Evolutionary conservation across 2,113 vertebrate species (phyloP).

Genomic region (Scomber colias): DNA sequence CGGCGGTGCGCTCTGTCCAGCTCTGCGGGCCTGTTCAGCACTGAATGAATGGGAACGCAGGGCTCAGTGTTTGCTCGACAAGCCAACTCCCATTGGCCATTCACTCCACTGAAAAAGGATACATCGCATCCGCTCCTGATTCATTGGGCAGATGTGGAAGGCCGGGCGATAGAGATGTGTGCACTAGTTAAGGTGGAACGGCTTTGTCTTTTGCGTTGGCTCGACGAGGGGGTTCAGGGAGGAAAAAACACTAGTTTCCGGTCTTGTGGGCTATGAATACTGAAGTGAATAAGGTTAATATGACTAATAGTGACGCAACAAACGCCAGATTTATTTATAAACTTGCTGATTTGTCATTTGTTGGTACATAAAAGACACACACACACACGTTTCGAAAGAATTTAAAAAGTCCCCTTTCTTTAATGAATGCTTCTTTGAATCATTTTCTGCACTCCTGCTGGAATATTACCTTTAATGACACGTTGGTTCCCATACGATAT

Average conservation of each 20-base stretch:
- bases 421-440: neutral
- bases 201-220: slow-evolving; percentile 12
- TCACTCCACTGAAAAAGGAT: slow-evolving; percentile 84
- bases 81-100: slow-evolving; percentile 84
- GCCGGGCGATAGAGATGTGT: slow-evolving; percentile 73
- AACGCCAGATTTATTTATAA: slow-evolving; percentile 23
- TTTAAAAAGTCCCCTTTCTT: neutral
- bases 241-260: slow-evolving; percentile 52
- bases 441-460: neutral
- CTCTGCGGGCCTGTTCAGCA: slow-evolving; percentile 70
- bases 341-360: slow-evolving; percentile 9
- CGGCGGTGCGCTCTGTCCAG: slow-evolving; percentile 54
- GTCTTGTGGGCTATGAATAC: slow-evolving; percentile 65
- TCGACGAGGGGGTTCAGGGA: slow-evolving; percentile 13
- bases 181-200: slow-evolving; percentile 83
- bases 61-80: slow-evolving; percentile 81
- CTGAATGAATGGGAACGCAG: slow-evolving; percentile 86
- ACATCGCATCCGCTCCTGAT: slow-evolving; percentile 86
- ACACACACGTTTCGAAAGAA: neutral
- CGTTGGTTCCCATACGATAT: neutral
- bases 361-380: neutral
- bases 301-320: slow-evolving; percentile 59
- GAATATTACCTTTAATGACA: neutral
- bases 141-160: slow-evolving; percentile 84
- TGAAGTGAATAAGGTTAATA: slow-evolving; percentile 51